These are phyloP conservation scores for Corythoichthys haematopterus DNA, from an alignment of 2,113 vertebrate species.

Conservation along the genomic window DNA sequence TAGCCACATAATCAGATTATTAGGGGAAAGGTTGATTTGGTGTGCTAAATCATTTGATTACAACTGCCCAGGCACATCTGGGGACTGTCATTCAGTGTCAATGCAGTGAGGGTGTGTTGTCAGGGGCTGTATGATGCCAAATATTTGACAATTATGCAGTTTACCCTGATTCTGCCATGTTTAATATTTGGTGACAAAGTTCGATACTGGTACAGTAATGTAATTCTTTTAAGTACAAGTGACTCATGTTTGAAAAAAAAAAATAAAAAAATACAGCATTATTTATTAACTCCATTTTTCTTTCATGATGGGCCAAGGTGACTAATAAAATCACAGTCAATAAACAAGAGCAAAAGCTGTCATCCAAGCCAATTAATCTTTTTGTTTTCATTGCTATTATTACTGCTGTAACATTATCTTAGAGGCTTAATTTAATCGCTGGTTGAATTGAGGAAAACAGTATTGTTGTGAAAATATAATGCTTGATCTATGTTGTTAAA, in stretches of 20 bases:
- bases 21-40: conserved; percentile 65
- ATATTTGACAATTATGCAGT: conserved; percentile 20
- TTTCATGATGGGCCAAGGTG: background rate
- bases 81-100: conserved; percentile 45
- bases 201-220: background rate
- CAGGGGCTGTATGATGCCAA: conserved; percentile 36
- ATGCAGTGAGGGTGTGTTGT: conserved; percentile 42
- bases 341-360: background rate
- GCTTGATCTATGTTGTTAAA: background rate
- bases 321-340: background rate
- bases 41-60: conserved; percentile 71
- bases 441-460: background rate
- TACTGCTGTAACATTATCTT: background rate
- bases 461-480: background rate
- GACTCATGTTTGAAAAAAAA: background rate
- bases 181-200: conserved; percentile 16
- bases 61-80: conserved; percentile 69
- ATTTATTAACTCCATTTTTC: background rate
- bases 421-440: background rate
- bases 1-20: conserved; percentile 62
- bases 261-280: background rate
- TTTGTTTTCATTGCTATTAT: background rate
- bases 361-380: background rate
- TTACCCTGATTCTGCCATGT: conserved; percentile 2
- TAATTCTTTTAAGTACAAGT: background rate